These are phyloP conservation scores for Rhopalosiphum padi DNA, from an alignment of 1,140 invertebrate species.

Conservation along the genomic window DNA sequence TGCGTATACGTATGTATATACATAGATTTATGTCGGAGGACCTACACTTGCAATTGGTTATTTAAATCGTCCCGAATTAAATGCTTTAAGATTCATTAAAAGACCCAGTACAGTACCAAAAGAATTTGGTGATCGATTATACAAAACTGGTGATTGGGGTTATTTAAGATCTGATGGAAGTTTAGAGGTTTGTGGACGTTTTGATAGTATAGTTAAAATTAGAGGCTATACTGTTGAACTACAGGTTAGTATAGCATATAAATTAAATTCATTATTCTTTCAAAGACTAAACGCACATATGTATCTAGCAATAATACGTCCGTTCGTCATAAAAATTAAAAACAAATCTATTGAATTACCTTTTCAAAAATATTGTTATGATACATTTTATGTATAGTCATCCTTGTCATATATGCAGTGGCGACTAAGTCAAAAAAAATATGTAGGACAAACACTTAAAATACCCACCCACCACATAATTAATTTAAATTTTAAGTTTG, in stretches of 20 bases:
- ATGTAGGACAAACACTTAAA: no score
- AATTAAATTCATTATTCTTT: not conserved
- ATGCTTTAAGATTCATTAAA: slow-evolving; percentile 64
- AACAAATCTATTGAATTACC: no score
- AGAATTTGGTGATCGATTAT: slow-evolving; percentile 62
- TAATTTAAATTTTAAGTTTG: no score
- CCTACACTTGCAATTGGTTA: slow-evolving; percentile 67
- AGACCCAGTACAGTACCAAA: slow-evolving; percentile 57
- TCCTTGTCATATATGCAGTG: no score
- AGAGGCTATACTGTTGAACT: slow-evolving; percentile 68
- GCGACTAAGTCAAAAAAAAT: no score
- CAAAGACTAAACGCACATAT: no score
- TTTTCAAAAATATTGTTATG: no score
- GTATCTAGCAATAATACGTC: no score
- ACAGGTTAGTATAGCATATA: slow-evolving; percentile 60
- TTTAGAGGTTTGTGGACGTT: slow-evolving; percentile 67
- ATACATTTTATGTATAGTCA: no score
- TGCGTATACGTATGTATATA: not conserved
- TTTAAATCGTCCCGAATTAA: slow-evolving; percentile 66
- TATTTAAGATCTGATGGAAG: slow-evolving; percentile 66
- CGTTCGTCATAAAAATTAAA: no score
- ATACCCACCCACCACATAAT: no score
- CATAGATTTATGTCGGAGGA: slow-evolving; percentile 66
- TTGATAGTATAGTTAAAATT: slow-evolving; percentile 68
- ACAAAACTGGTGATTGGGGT: slow-evolving; percentile 67